Base-by-base conservation (phyloP, 2,113 vertebrate species). In the Heterotilapia buettikoferi region DNA sequence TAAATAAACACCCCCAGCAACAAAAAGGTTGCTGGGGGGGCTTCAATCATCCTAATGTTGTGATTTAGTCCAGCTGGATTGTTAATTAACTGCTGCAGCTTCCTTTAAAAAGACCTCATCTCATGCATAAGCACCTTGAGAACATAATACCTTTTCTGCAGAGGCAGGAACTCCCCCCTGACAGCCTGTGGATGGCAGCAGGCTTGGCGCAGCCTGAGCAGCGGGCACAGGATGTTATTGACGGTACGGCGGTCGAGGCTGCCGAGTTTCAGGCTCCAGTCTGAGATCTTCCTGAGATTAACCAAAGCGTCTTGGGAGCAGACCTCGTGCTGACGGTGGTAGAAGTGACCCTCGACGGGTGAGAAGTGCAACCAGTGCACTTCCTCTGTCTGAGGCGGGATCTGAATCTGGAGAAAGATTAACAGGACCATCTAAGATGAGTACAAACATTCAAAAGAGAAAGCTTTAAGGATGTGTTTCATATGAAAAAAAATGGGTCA, bases 121-220 rank as follows among this genome's bases (percentile, higher is more conserved):
- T 82, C 1, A 18, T 78, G 19, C 26, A 52, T 50, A 52, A 78
- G 45, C 7, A 31, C 50, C 26, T 78, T 33, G 45, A 78, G 53
- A 47, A n/a, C 16, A 5, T 4, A 81, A 89, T 86, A 99, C 99
- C 99, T 99, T 95, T 99, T 99, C 87, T 99, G 99, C n/a, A 99
- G 95, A 3, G 98, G 99, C 86, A 99, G 93, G 93, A 99, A 99
- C 92, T 99, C 99, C 76, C 99, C 98, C 18, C 99, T 96, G 85
- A 99, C 99, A 6, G 98, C 99, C 96, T 99, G 99, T 0, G 99
- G 99, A 82, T 99, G 99, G 95, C 99, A 99, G 96, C 99, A 99
- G 92, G 99, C 99, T 96, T 99, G 99, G 2, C 99, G 96, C 63
- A 99, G 97, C 52, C 99, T 95, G 63, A 99, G 95, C 93, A 99